Conservation (phyloP, 2,888 invertebrate genomes). For the Diabrotica balteata region DNA sequence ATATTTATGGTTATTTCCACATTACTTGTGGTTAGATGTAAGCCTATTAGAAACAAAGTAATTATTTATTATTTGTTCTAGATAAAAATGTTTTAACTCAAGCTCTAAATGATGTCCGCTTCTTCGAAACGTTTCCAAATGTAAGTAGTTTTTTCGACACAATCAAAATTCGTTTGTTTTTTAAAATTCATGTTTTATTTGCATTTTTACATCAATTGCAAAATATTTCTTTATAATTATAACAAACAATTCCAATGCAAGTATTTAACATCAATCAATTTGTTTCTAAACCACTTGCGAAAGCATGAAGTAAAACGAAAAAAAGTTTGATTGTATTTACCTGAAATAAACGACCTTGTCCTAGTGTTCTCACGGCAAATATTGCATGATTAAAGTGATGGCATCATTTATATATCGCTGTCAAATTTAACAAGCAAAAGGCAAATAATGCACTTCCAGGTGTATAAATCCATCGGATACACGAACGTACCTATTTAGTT, state of each 20-base stretch:
- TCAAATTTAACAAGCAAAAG: constrained; percentile 29
- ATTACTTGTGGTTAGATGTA: too few species aligned
- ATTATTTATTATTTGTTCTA: constrained; percentile 57
- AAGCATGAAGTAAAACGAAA: too few species aligned
- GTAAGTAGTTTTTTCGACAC: constrained; percentile 57
- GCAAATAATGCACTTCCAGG: constrained; percentile 29
- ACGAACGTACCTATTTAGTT: constrained; percentile 8
- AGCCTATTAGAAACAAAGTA: neutral
- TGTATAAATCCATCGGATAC: constrained; percentile 19
- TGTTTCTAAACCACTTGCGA: too few species aligned
- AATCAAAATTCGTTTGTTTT: too few species aligned
- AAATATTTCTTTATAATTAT: too few species aligned
- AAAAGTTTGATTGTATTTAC: neutral
- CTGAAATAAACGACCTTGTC: constrained; percentile 22
- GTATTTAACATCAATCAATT: too few species aligned
- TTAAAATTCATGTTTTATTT: too few species aligned
- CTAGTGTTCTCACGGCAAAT: constrained; percentile 10
- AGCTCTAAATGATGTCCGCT: constrained; percentile 69
- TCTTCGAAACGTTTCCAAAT: constrained; percentile 66
- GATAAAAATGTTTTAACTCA: constrained; percentile 73
- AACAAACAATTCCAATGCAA: too few species aligned
- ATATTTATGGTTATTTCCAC: too few species aligned
- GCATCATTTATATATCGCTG: constrained; percentile 25
- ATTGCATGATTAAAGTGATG: constrained; percentile 34
- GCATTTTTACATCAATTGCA: too few species aligned